Conservation (phyloP, 2,113 vertebrate species). For the Romanogobio albipinnatus region DNA sequence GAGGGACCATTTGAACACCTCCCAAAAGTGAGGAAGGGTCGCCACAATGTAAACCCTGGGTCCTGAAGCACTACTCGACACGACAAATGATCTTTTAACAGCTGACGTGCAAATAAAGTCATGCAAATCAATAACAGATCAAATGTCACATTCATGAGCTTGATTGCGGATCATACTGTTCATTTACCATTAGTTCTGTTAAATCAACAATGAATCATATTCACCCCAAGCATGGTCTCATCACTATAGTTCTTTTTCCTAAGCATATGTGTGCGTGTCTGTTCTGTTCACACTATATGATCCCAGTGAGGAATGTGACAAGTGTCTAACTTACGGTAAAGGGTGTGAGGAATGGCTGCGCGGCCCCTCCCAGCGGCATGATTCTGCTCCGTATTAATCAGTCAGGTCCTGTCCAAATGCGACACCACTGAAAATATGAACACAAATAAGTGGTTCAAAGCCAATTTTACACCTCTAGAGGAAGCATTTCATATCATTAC, state of each 20-base stretch:
- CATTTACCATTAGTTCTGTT: background rate
- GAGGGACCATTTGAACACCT: background rate
- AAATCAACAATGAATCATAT: background rate
- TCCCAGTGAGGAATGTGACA: slow-evolving; percentile 77
- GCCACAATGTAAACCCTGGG: background rate
- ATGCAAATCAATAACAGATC: background rate
- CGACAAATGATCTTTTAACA: too few species aligned
- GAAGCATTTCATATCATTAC: background rate
- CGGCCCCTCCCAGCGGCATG: slow-evolving; percentile 51
- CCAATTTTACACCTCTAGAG: background rate
- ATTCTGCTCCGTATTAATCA: slow-evolving; percentile 23
- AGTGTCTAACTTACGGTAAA: slow-evolving; percentile 67
- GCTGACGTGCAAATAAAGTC: too few species aligned
- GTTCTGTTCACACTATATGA: slow-evolving; percentile 50
- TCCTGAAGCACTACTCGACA: background rate
- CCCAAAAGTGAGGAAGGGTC: background rate
- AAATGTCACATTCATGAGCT: background rate
- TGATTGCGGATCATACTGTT: background rate
- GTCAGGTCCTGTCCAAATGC: slow-evolving; percentile 11
- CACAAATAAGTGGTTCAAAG: background rate
- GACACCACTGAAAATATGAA: background rate
- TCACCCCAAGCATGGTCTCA: background rate
- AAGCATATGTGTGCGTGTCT: slow-evolving; percentile 31
- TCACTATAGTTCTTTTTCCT: slow-evolving; percentile 34
- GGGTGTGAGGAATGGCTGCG: slow-evolving; percentile 33